phyloP scores from a whole-genome alignment of 2,888 invertebrate genomes.

The Myathropa florea region DNA sequence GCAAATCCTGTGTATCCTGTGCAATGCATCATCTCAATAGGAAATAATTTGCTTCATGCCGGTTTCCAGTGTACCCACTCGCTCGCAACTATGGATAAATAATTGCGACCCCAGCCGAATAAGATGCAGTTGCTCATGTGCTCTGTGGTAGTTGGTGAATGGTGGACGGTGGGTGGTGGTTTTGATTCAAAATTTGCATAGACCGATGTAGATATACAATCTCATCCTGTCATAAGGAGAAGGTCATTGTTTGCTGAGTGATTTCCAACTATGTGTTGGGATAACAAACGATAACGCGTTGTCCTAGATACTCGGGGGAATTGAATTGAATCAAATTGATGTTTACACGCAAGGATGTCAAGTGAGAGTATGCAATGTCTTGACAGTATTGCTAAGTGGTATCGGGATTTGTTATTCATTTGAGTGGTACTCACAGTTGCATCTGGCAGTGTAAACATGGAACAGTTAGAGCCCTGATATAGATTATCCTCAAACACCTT shows the following conservation, averaged over 20 bases:
- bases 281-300: background rate
- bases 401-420: background rate
- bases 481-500: background rate
- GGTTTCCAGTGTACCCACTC: constrained; percentile 26
- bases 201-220: background rate
- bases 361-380: background rate
- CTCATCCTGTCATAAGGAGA: background rate
- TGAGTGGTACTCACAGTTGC: background rate
- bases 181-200: background rate
- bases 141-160: background rate
- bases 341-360: constrained; percentile 2
- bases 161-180: background rate
- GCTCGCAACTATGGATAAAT: constrained; percentile 46
- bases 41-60: constrained; percentile 65
- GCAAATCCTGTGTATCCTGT: constrained; percentile 43
- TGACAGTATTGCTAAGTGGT: constrained; percentile 2
- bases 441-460: background rate
- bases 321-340: constrained; percentile 21
- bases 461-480: background rate
- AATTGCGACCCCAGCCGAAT: constrained; percentile 33
- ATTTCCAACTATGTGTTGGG: background rate
- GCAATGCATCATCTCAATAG: constrained; percentile 70
- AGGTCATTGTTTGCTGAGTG: constrained; percentile 8
- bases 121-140: constrained; percentile 7
- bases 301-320: constrained; percentile 15